These are phyloP conservation scores for Centroberyx gerrardi DNA, from an alignment of 2,797 vertebrate genomes.

Conservation along the genomic window DNA sequence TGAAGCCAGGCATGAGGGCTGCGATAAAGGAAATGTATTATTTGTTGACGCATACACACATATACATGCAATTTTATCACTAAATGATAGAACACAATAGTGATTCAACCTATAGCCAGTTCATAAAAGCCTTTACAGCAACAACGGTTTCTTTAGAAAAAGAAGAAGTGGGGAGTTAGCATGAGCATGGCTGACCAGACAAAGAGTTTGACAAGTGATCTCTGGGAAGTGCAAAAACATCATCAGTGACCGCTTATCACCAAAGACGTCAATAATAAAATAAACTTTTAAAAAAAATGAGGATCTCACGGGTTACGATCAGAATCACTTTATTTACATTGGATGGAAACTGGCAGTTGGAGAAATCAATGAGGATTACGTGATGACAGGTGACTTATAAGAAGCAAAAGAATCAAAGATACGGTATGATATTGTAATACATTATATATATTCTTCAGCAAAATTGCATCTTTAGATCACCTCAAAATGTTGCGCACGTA, in stretches of 20 bases:
- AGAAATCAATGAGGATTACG: conserved; percentile 25
- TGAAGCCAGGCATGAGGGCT: too few relatives aligned
- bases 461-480: neutral
- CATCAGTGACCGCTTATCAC: conserved; percentile 49
- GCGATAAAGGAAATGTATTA: too few relatives aligned
- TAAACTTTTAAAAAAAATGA: too few relatives aligned
- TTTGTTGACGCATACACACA: too few relatives aligned
- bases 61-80: too few relatives aligned
- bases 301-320: neutral
- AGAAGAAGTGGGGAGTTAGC: conserved; percentile 17
- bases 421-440: neutral
- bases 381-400: conserved; percentile 1
- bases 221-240: too few relatives aligned
- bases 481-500: neutral
- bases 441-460: too few relatives aligned
- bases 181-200: conserved; percentile 16
- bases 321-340: conserved; percentile 53
- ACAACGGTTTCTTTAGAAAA: conserved; percentile 21
- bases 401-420: conserved; percentile 6
- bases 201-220: too few relatives aligned
- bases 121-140: neutral
- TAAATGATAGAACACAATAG: too few relatives aligned
- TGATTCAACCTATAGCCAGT: too few relatives aligned
- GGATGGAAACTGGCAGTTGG: conserved; percentile 29
- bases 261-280: conserved; percentile 47